Evolutionary conservation across 1,140 invertebrate species (phyloP).

Genomic region (Leptonema lineaticorne): DNA sequence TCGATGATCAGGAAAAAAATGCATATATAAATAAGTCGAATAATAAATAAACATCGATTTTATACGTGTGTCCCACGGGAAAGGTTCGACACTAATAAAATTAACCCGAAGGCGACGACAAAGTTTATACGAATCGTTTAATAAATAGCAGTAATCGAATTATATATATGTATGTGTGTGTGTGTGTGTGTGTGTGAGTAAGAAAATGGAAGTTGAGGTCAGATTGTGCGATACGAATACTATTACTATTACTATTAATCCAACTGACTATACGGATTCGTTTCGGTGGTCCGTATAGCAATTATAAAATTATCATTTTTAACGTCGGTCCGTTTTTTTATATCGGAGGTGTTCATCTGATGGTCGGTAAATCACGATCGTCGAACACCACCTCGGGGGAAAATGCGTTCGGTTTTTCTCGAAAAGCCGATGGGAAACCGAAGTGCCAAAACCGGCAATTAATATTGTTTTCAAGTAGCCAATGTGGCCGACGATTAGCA

Average conservation of each 20-base stretch:
- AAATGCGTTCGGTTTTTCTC: too few species aligned
- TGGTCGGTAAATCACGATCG: background rate
- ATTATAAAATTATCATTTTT: background rate
- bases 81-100: background rate
- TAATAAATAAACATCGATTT: too few species aligned
- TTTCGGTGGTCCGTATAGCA: too few species aligned
- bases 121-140: background rate
- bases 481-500: background rate
- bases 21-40: too few species aligned
- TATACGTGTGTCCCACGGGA: background rate
- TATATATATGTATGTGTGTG: too few species aligned
- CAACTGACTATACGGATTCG: too few species aligned
- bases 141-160: slow-evolving; percentile 2
- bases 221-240: too few species aligned
- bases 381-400: background rate
- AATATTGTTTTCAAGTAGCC: background rate
- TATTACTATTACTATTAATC: too few species aligned
- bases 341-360: slow-evolving; percentile 2
- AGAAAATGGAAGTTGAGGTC: too few species aligned
- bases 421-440: too few species aligned
- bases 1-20: too few species aligned
- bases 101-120: background rate
- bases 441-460: slow-evolving; percentile 4
- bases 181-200: too few species aligned
- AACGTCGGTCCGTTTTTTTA: background rate